phyloP scores from a whole-genome alignment of 1,140 invertebrate genomes.

The Apolygus lucorum region DNA sequence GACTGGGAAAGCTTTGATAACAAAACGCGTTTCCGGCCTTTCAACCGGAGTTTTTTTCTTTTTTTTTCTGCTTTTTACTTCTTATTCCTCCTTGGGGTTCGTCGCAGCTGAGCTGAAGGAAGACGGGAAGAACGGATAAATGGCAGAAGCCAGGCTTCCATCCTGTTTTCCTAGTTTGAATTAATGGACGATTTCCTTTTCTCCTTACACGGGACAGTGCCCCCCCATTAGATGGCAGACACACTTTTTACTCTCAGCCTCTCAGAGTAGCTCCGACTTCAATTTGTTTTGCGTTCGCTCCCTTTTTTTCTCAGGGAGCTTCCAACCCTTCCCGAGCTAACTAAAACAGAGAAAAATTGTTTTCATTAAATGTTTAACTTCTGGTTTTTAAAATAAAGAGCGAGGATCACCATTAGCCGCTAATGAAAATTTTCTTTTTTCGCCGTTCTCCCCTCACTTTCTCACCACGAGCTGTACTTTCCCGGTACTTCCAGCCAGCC shows the following conservation, averaged over 20 bases:
- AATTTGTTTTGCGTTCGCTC: not conserved
- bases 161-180: constrained; percentile 13
- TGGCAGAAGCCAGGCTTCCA: not conserved
- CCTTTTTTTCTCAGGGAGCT: not conserved
- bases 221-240: constrained; percentile 6
- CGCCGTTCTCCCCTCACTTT: no score
- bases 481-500: no score
- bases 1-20: constrained; percentile 7
- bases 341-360: constrained; percentile 3
- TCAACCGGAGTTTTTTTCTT: not conserved
- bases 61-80: not conserved
- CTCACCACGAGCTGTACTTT: no score
- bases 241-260: not conserved
- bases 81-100: not conserved
- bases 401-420: no score
- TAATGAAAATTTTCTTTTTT: no score
- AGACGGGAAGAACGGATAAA: not conserved
- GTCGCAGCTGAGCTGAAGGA: not conserved
- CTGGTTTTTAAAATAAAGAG: not conserved
- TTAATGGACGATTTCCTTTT: constrained; percentile 15
- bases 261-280: not conserved
- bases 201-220: constrained; percentile 7
- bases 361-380: constrained; percentile 8
- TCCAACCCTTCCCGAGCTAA: not conserved
- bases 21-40: constrained; percentile 8